Evolutionary conservation across 2,888 invertebrate species (phyloP).

Genomic region (Cosmia trapezina): DNA sequence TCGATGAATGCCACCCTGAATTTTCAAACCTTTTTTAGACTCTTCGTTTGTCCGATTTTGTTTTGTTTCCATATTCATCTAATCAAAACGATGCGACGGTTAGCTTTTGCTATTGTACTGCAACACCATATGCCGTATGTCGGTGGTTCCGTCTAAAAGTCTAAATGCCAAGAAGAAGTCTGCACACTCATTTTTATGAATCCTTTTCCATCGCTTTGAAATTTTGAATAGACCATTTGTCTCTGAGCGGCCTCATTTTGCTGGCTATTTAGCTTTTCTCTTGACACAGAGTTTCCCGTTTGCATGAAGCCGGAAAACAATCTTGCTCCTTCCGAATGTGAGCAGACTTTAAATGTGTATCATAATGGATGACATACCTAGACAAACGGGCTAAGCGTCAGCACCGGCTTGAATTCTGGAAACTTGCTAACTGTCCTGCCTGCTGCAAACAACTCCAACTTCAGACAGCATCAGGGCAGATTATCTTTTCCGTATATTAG

Average conservation of each 20-base stretch:
- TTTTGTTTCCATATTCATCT: not conserved
- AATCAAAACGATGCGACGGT: not conserved
- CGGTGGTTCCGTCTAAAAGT: not conserved
- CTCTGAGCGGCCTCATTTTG: conserved; percentile 33
- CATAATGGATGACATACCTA: not conserved
- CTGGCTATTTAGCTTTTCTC: conserved; percentile 35
- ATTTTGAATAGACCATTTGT: conserved; percentile 17
- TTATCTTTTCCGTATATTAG: conserved; percentile 6
- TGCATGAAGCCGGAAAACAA: conserved; percentile 35
- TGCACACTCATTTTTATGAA: conserved; percentile 7
- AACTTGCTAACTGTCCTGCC: not conserved
- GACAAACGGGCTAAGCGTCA: not conserved
- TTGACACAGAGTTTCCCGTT: conserved; percentile 22
- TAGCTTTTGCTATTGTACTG: not conserved
- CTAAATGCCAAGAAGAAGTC: conserved; percentile 11
- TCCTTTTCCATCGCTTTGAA: conserved; percentile 16
- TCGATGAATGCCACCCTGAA: too few species aligned
- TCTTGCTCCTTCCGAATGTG: conserved; percentile 13
- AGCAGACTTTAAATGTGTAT: not conserved
- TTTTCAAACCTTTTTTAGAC: not conserved
- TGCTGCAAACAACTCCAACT: not conserved
- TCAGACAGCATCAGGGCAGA: not conserved
- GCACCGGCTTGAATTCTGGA: not conserved
- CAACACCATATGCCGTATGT: too few species aligned
- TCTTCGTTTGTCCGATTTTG: too few species aligned